Evolutionary conservation across 2,797 vertebrate genomes (phyloP), one percentile per base, ranked within the genome.

Genomic region (Enteromius viviparus): DNA sequence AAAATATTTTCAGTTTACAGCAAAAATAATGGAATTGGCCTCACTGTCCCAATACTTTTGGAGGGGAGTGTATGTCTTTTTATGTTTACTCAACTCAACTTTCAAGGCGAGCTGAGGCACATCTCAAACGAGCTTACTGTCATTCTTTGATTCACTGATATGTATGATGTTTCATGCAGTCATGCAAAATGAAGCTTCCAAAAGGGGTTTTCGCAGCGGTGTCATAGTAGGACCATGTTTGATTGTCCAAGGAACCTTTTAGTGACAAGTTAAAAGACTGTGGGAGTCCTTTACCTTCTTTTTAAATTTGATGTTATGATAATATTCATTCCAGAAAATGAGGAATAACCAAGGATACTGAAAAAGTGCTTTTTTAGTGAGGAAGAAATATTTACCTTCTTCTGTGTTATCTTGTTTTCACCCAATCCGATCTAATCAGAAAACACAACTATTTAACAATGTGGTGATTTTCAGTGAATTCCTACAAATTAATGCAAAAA

Each of bases 321-420:
- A 3, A 23, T 37, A 3, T 45, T 69, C 6, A 15, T 70, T 14
- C 14, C n/a, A 15, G 12, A 70, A 32, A 32, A 32, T 32, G 55
- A 76, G 45, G 26, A 77, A 77, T 12, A 62, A 21, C 6, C 17
- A 21, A 55, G 53, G 21, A 55, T n/a, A n/a, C 3, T n/a, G 53
- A n/a, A 55, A 55, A 55, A n/a, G 19, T 21, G 17, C 51, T 55
- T 19, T 0, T 5, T 55, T 40, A 40, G 32, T 1, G 9, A 75
- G 6, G 21, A 75, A 75, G 32, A 34, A 34, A 34, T 3, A 34
- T 23, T 34, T 5, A n/a, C n/a, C 21, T 51, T 71, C 76, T 51
- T 82, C 47, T 72, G 29, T 60, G 65, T n/a, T 64, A 75, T 62
- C 34, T 17, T 55, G 21, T 79, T 23, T 85, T 74, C 51, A 53